Evolutionary conservation across 2,888 invertebrate species (phyloP).

Genomic region (Tinea trinotella): DNA sequence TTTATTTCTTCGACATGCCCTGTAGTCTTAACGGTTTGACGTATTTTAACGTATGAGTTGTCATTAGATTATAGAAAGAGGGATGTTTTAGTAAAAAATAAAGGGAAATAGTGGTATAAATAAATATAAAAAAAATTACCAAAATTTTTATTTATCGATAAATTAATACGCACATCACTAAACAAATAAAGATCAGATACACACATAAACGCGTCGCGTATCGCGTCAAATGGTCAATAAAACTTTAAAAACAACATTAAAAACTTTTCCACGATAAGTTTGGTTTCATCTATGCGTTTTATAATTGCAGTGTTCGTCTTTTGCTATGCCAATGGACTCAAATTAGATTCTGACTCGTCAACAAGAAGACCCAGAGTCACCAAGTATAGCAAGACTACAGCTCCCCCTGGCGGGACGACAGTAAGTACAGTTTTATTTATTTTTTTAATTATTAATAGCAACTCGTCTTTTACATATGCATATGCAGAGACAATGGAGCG

Average conservation of each 20-base stretch:
- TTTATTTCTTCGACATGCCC: too few species aligned
- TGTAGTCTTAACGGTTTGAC: too few species aligned
- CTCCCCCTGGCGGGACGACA: slow-evolving; percentile 55
- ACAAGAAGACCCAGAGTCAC: slow-evolving; percentile 76
- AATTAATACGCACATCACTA: neutral
- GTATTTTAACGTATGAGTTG: too few species aligned
- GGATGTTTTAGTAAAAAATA: too few species aligned
- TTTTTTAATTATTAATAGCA: neutral
- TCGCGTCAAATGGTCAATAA: slow-evolving; percentile 2
- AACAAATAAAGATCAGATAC: slow-evolving; percentile 8
- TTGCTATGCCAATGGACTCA: slow-evolving; percentile 58
- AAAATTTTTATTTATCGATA: slow-evolving; percentile 5
- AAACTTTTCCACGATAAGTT: neutral
- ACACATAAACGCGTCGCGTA: neutral
- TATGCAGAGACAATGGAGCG: slow-evolving; percentile 6
- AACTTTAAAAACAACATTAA: neutral
- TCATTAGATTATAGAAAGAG: too few species aligned
- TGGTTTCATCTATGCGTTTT: slow-evolving; percentile 8
- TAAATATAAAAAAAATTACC: too few species aligned
- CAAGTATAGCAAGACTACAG: slow-evolving; percentile 74
- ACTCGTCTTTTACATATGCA: neutral
- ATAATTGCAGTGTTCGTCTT: slow-evolving; percentile 50
- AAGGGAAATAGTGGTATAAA: too few species aligned
- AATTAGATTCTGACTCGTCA: slow-evolving; percentile 73
- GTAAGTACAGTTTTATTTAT: slow-evolving; percentile 33